Base-by-base conservation (phyloP, 2,797 vertebrate species). In the Miichthys miiuy region DNA sequence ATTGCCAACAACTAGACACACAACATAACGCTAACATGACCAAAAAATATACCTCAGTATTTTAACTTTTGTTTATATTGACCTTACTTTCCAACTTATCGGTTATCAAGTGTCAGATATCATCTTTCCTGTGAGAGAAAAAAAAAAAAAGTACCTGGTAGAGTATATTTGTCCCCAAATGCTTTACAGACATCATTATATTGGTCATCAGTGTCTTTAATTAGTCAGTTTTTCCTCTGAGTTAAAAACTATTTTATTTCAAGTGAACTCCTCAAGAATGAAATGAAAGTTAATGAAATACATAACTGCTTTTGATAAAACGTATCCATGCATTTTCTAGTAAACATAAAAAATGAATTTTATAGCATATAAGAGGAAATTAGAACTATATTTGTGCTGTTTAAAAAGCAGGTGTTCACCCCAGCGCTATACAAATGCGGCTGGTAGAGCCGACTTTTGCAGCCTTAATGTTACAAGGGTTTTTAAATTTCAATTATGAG, bases 401-500 rank as follows among this genome's bases (percentile, higher is more conserved):
- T 38, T 38, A 38, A 42, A 72, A 46, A 41, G 5, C 6, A 8
- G 41, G 20, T 46, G 57, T 51, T 27, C 12, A 56, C 13, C 51
- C 0, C 5, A 48, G 55, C 23, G 51, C 8, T 72, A 52, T 46
- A 34, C 17, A 48, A 61, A 21, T 4, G 2, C n/a, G 11, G 25
- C 23, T 58, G 14, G 27, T 10, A 12, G 17, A 56, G 20, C 16
- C 46, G 38, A 14, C 27, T 58, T 69, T 38, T 21, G 1, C 61
- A 34, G 5, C 51, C 10, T 47, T 61, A 52, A 70, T 56, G 46
- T 56, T 44, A 9, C 20, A 25, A 25, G 34, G 38, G 27, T 50
- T 70, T 41, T 72, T 46, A 77, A 66, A n/a, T n/a, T 44, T 34
- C 7, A 61, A 14, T 57, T 52, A n/a, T 52, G 34, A 47, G 52